Base-by-base conservation (phyloP, 2,888 invertebrate species). In the Trisateles emortualis region DNA sequence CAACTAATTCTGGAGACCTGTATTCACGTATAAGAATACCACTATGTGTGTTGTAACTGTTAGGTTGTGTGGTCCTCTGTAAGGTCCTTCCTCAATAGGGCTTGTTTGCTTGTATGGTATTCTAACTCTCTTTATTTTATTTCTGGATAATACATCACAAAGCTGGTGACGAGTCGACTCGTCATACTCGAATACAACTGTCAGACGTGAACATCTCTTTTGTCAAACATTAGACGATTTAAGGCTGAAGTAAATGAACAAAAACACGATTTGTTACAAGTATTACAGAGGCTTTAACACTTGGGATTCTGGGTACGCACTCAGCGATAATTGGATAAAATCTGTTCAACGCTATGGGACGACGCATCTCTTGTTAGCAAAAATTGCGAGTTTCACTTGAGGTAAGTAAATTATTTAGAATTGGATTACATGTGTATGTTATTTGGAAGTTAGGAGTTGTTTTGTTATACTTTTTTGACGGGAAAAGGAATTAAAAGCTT, bases 291-390 rank as follows among this genome's bases (percentile, higher is more conserved):
- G 40, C 29, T 22, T 47, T 39, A 32, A 36, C 51, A 46, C 52
- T 56, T 51, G 55, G 50, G 49, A 64, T 54, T 48, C 61, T 22
- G 32, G 13, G 45, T 56, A 46, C 47, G 54, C 50, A 40, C 59
- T 56, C 51, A 19, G 41, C 43, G 53, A 54, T 71, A 68, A 68
- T 68, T 71, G 72, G 54, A 64, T 64, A 48, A 68, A 68, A 68
- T 71, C 58, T 68, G 61, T 52, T 51, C 38, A 60, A 43, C 51
- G 52, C 46, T 22, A 26, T 35, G 58, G 52, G 50, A 61, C 52
- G 32, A 13, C 19, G 26, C 43, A 43, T 47, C 52, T 43, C 38
- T 38, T 69, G 55, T 59, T 32, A 51, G 33, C 46, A 38, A 32
- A 35, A 52, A 16, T 59, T 46, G 38, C 36, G 33, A 42, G 24